Conservation (phyloP, 1,140 invertebrate species). For the Lasioglossum albipes region DNA sequence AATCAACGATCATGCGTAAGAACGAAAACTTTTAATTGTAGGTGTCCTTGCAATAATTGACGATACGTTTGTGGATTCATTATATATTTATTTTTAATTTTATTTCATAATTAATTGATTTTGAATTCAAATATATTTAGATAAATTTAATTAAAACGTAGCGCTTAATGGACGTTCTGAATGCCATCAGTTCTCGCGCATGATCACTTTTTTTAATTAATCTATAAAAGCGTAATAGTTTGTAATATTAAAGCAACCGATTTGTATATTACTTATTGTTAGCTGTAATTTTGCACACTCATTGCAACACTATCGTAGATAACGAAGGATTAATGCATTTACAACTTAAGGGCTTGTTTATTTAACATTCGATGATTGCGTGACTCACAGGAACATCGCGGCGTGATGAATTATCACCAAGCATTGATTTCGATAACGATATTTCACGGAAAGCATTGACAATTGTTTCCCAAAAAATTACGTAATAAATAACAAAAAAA, state of each 20-base stretch:
- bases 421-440: neutral
- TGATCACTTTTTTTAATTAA: neutral
- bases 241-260: neutral
- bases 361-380: neutral
- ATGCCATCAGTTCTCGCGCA: conserved; percentile 28
- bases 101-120: too few relatives aligned
- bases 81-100: too few relatives aligned
- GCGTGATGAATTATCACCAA: neutral
- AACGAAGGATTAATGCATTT: conserved; percentile 5
- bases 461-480: neutral
- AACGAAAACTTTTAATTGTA: neutral
- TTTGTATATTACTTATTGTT: conserved; percentile 29
- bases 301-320: neutral
- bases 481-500: neutral
- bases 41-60: neutral
- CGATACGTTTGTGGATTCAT: neutral
- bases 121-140: too few relatives aligned
- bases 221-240: neutral
- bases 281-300: neutral
- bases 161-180: neutral
- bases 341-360: neutral
- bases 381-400: conserved; percentile 15
- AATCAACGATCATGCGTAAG: neutral
- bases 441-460: neutral
- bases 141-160: too few relatives aligned